These are phyloP conservation scores for Axea sp. DNA, from an alignment of 2,888 invertebrate species.

Conservation along the genomic window DNA sequence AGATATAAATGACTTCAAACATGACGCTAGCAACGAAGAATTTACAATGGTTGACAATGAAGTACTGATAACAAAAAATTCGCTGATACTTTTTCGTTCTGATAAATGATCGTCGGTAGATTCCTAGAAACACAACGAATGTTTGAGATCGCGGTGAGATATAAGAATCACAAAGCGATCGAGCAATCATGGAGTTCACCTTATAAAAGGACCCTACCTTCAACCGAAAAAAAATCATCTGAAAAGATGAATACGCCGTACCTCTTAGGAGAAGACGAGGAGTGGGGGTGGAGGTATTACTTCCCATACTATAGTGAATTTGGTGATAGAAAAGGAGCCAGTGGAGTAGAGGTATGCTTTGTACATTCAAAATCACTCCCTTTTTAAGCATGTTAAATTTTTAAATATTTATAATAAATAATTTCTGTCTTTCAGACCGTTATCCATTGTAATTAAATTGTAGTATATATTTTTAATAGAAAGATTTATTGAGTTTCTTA, in stretches of 20 bases:
- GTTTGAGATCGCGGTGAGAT: slow-evolving; percentile 41
- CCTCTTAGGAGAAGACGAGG: slow-evolving; percentile 80
- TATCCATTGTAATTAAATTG: too few relatives aligned
- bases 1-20: too few relatives aligned
- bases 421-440: too few relatives aligned
- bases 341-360: slow-evolving; percentile 76
- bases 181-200: slow-evolving; percentile 42
- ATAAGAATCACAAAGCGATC: slow-evolving; percentile 46
- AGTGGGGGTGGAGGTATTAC: slow-evolving; percentile 81
- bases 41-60: slow-evolving; percentile 12
- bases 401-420: too few relatives aligned
- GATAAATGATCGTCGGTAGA: slow-evolving; percentile 40
- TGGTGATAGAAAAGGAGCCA: slow-evolving; percentile 77
- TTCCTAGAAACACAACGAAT: slow-evolving; percentile 31
- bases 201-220: slow-evolving; percentile 38
- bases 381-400: too few relatives aligned
- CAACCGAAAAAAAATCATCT: slow-evolving; percentile 25
- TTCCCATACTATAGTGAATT: slow-evolving; percentile 82
- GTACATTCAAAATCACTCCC: slow-evolving; percentile 28
- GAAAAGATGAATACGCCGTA: slow-evolving; percentile 80
- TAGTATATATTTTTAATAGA: too few relatives aligned
- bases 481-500: too few relatives aligned
- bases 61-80: slow-evolving; percentile 34
- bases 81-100: slow-evolving; percentile 30
- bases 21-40: slow-evolving; percentile 35